Conservation (phyloP, 2,113 vertebrate species). For the Macrotis lagotis region DNA sequence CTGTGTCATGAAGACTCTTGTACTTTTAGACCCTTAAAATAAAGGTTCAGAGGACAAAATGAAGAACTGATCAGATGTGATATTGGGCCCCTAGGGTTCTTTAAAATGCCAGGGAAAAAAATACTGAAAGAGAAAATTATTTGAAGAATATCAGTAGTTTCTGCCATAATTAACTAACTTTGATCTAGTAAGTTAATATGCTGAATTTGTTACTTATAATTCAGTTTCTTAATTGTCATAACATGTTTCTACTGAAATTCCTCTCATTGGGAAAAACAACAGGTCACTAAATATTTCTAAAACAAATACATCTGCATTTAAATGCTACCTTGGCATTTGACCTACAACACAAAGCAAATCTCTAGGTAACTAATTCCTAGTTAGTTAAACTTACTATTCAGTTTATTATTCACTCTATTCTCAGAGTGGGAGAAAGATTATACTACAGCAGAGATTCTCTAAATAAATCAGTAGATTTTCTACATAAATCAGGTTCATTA, state of each 20-base stretch:
- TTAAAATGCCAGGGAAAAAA: not conserved
- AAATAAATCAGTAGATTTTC: too few relatives aligned
- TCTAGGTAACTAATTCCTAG: not conserved
- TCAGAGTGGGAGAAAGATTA: not conserved
- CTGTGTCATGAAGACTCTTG: not conserved
- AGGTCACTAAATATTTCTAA: not conserved
- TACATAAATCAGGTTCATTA: not conserved
- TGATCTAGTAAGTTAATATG: not conserved
- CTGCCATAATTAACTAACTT: not conserved
- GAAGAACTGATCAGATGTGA: not conserved
- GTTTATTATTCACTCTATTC: not conserved
- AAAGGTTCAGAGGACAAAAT: not conserved
- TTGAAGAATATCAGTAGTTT: conserved; percentile 5
- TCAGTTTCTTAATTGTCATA: not conserved
- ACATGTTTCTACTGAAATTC: not conserved
- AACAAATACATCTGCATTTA: not conserved
- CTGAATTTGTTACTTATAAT: not conserved
- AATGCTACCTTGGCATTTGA: not conserved
- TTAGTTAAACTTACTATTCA: not conserved
- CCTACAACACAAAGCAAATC: not conserved
- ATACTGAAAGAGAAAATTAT: not conserved
- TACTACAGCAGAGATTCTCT: not conserved
- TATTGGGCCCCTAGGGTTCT: not conserved
- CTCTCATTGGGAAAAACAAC: not conserved
- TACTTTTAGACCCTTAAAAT: not conserved